A percentile compares a stretch with the other conserved stretches of the same genome.
Conservation (phyloP, 1,140 invertebrate species). For the Armadillidium nasatum region DNA sequence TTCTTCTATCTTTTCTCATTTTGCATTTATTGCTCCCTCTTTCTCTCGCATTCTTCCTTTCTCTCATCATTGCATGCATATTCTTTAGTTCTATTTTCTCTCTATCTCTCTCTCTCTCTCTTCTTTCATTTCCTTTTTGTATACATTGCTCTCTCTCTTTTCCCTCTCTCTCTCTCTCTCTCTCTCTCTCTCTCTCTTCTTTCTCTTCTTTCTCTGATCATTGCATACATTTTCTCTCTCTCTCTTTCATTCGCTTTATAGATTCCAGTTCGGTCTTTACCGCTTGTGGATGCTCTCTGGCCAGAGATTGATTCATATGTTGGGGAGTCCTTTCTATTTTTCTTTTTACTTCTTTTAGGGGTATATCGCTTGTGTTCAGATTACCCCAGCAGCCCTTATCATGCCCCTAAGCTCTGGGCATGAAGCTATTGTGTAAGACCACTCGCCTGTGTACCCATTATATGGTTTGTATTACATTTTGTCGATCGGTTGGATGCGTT, state of each 20-base stretch:
- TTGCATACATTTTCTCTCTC: not conserved
- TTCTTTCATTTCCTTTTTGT: not conserved
- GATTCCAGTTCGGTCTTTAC: too few relatives aligned
- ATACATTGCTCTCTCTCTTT: not conserved
- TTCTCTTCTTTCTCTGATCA: not conserved
- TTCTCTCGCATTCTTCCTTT: too few relatives aligned
- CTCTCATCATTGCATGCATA: too few relatives aligned
- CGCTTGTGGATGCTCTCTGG: not conserved
- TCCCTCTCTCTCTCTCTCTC: not conserved
- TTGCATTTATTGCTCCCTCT: too few relatives aligned
- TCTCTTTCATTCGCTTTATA: not conserved
- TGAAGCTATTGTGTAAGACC: slow-evolving; percentile 32
- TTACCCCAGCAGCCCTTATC: slow-evolving; percentile 24
- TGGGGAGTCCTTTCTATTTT: too few relatives aligned
- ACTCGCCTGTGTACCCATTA: slow-evolving; percentile 27
- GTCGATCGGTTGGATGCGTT: slow-evolving; percentile 30
- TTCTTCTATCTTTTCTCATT: not conserved
- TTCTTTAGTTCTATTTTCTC: too few relatives aligned
- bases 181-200: not conserved
- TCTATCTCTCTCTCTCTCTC: not conserved
- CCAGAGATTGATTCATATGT: not conserved
- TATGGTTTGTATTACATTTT: slow-evolving; percentile 39
- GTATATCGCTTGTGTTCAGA: not conserved
- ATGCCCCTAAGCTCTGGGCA: slow-evolving; percentile 31
- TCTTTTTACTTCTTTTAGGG: slow-evolving; percentile 1